Evolutionary conservation across 1,140 invertebrate genomes (phyloP), one percentile per base, ranked within the genome.

Genomic region (Brachionus angularis): DNA sequence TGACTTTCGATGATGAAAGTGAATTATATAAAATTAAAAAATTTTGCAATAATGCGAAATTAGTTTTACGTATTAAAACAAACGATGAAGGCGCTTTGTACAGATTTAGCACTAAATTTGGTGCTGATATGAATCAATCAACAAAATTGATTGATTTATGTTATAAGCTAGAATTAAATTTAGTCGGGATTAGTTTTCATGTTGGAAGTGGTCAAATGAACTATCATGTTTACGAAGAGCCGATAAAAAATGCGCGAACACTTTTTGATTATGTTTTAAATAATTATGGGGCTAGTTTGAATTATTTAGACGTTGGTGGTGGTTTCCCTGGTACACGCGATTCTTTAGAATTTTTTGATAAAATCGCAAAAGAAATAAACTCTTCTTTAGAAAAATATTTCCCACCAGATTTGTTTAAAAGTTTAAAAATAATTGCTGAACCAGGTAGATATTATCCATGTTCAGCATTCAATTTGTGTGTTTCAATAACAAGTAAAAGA

Each of bases 1-100:
- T 96, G 88, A 98, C 95, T 2, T 96, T 96, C 81, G 96, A 98
- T 80, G 96, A 91, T 77, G 91, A 92, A 81, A 87, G 86, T 58
- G 96, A 98, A 82, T 84, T 98, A 25, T 83, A 90, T 76, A 98
- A 98, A 83, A 87, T 98, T 72, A 90, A 91, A 76, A 85, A 87
- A 75, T 77, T 88, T 50, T 89, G 88, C 83, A 89, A 91, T 33
- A 79, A 86, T 58, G 91, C 93, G 12, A 88, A 80, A 82, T 84
- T 75, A 78, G 88, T 98, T 31, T 83, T 98, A 33, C 89, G 94
- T 53, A 95, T 98, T 77, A 87, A 79, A 36, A 80, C 91, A 64
- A 92, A 89, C 74, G 91, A 93, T 78, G 91, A 92, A 72, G 86
- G 86, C 77, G 85, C 87, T 55, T 89, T 92, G 1, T 96, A 91